Evolutionary conservation across 2,888 invertebrate species (phyloP).

Genomic region (Mesorhabditis sp.): DNA sequence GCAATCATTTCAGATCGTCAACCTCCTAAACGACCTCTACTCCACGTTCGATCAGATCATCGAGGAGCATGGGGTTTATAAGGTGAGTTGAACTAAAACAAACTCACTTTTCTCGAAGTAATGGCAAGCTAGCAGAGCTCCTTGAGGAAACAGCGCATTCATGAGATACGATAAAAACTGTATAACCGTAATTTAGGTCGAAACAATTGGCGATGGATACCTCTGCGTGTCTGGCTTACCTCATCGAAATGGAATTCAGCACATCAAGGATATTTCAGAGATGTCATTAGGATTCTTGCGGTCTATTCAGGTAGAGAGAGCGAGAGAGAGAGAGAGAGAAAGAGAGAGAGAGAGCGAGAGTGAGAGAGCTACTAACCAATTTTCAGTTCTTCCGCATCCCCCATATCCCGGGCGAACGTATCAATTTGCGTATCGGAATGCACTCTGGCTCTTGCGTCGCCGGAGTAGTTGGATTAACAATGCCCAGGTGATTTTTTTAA

Average conservation of each 20-base stretch:
- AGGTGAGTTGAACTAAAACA: conserved; percentile 17
- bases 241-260: conserved; percentile 47
- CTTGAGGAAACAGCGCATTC: too few relatives aligned
- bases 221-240: conserved; percentile 49
- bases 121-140: too few relatives aligned
- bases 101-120: too few relatives aligned
- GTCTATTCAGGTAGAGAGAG: conserved; percentile 21
- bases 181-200: conserved; percentile 23
- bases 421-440: conserved; percentile 47
- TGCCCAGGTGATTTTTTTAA: conserved; percentile 26
- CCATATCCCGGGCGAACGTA: conserved; percentile 45
- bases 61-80: conserved; percentile 49
- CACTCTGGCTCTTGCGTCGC: conserved; percentile 30
- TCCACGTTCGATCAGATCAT: conserved; percentile 50
- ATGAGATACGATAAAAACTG: neutral
- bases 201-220: conserved; percentile 51
- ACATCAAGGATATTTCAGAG: conserved; percentile 42
- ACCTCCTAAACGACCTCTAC: conserved; percentile 54
- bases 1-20: conserved; percentile 37
- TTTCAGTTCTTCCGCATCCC: conserved; percentile 35
- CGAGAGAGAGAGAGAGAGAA: neutral
- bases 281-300: conserved; percentile 42
- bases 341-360: neutral
- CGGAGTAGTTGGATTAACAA: conserved; percentile 46
- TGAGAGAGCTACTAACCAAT: too few relatives aligned